Conservation (phyloP, 2,113 vertebrate species). For the Clinocottus analis region DNA sequence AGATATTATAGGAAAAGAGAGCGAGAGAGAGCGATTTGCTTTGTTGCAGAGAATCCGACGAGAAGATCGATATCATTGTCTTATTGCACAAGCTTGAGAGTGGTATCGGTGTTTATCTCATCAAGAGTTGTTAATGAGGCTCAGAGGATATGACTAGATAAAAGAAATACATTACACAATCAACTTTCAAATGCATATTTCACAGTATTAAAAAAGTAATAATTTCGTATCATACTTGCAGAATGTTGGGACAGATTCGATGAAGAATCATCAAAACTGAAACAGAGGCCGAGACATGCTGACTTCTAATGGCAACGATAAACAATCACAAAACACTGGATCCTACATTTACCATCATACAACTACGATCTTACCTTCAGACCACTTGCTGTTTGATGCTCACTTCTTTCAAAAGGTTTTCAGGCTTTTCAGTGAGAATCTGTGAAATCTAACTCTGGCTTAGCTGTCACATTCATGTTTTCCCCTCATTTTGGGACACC, state of each 20-base stretch:
- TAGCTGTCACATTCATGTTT: background rate
- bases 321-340: background rate
- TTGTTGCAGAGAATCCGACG: background rate
- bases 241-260: background rate
- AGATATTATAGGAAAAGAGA: too few relatives aligned
- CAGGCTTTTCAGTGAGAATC: too few relatives aligned
- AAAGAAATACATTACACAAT: too few relatives aligned
- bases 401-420: background rate
- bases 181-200: background rate
- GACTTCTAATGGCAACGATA: background rate
- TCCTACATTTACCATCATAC: background rate
- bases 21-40: too few relatives aligned
- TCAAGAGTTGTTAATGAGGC: too few relatives aligned
- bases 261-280: background rate
- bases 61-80: background rate
- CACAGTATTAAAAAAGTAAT: background rate
- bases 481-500: background rate
- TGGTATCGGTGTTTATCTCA: background rate
- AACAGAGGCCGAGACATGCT: background rate
- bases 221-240: background rate
- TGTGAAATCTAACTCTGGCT: background rate
- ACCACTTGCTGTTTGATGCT: background rate
- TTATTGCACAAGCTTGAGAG: background rate
- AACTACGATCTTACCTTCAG: background rate
- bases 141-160: background rate